A percentile compares a stretch with the other conserved stretches of the same genome.
Conservation (phyloP, 2,888 invertebrate genomes). For the Pollenia labialis region DNA sequence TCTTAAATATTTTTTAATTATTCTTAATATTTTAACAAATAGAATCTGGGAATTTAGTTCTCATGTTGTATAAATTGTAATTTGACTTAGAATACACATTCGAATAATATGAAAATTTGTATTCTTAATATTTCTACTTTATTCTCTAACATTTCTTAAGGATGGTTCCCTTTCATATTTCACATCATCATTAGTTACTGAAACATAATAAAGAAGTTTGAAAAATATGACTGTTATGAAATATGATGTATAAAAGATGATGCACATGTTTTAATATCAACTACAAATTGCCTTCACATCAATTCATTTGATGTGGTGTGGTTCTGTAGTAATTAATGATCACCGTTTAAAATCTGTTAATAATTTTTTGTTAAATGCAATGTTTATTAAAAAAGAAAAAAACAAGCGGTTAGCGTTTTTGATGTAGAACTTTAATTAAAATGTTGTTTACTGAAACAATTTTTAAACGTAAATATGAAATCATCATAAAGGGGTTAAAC, state of each 20-base stretch:
- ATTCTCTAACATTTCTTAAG: background rate
- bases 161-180: background rate
- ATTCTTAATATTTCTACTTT: background rate
- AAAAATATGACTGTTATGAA: constrained; percentile 53
- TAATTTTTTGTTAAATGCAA: constrained; percentile 40
- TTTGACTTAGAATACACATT: too few relatives aligned
- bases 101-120: too few relatives aligned
- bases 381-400: constrained; percentile 16
- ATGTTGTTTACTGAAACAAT: background rate
- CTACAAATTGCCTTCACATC: constrained; percentile 71
- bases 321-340: constrained; percentile 65
- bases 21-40: too few relatives aligned
- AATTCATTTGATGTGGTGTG: constrained; percentile 50
- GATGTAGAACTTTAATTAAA: constrained; percentile 32
- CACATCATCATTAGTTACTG: constrained; percentile 36
- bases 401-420: constrained; percentile 41
- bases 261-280: constrained; percentile 43
- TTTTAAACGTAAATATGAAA: constrained; percentile 13
- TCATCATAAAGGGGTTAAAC: constrained; percentile 16
- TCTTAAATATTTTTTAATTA: too few relatives aligned
- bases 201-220: constrained; percentile 6
- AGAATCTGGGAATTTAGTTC: too few relatives aligned
- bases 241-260: constrained; percentile 68
- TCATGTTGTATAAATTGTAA: too few relatives aligned
- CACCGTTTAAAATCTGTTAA: constrained; percentile 66